Base-by-base conservation (phyloP, 1,140 invertebrate species). In the Drosophila mauritiana region DNA sequence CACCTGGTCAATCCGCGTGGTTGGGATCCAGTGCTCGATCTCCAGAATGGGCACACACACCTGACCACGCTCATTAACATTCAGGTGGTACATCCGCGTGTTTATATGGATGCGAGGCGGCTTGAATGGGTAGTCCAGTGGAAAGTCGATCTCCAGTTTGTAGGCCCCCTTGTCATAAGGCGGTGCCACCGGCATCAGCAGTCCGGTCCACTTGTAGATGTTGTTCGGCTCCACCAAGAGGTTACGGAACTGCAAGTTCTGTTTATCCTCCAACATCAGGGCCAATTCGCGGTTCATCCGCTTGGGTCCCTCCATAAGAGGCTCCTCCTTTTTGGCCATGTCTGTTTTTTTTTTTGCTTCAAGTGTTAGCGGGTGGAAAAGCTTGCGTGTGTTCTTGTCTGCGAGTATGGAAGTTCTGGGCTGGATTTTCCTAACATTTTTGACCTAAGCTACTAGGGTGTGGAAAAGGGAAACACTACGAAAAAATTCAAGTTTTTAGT, bases 21-120 rank as follows among this genome's bases (percentile, higher is more conserved):
- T 98, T 55, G 99, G 99, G 93, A 99, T 99, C 99, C 99, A 99
- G 93, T 99, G 98, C 92, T 99, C 98, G 54, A 98, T 95, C 93
- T 96, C 97, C 80, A 99, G 98, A 57, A 99, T 99, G 20, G 98
- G 98, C 90, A 99, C 94, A 93, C 98, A 99, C 2, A 98, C 97
- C 93, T 99, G 98, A 1, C 99, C 99, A 78, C 99, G 99, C 90
- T 99, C 98, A 94, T 99, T 99, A 88, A 99, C 96, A 93, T 99
- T 99, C 17, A 99, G 98, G 94, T 99, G 99, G 93, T 99, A 99
- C 82, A 99, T 99, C 95, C 98, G 99, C 12, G 99, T 99, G 93
- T 98, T 98, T 92, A 99, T 99, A 91, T 96, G 97, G 88, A 99
- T 97, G 93, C 98, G 98, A 42, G 99, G 99, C 49, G 99, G 98